Base-by-base conservation (phyloP, 2,797 vertebrate genomes). In the Neosilurus mollespiculum region DNA sequence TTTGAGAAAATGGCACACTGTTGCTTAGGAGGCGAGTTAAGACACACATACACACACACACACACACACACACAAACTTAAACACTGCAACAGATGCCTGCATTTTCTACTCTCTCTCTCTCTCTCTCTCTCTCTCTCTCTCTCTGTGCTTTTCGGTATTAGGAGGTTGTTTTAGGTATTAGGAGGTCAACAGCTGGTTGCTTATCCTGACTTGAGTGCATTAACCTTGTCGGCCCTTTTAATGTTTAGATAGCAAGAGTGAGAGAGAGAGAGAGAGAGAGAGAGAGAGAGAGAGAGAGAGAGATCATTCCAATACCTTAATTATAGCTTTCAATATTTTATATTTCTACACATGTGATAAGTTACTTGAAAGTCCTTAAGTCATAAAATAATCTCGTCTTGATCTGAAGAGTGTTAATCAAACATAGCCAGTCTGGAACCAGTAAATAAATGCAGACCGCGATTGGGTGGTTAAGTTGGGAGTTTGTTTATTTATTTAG, bases 151-250 rank as follows among this genome's bases (percentile, higher is more conserved):
- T 81, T 85, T 78, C 54, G 78, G 84, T 85, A 85, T 85, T 85
- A 85, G 81, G 62, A 84, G 80, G 67, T 81, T 81, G 80, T 71
- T 81, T 61, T 71, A 51, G 43, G 71, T 84, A 84, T 84, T 84
- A 84, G 64, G 59, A 86, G 82, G 85, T 83, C 78, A 86, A 83
- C 85, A 86, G 85, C 85, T 86, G 81, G 71, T 75, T 86, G 85
- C 82, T 86, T 86, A 86, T 81, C 71, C 81, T 49, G 78, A 80
- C 85, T 83, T 86, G 78, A 86, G 82, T 83, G 71, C 85, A 86
- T 86, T 86, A 83, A 83, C 85, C 85, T 86, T 81, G 81, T 65
- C 51, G 72, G 69, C 81, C 80, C 72, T 81, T 83, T 86, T 76
- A 78, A 67, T 58, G 49, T 22, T 69, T 14, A 26, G 53, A 59